Evolutionary conservation across 2,797 vertebrate species (phyloP).

Genomic region (Platyrinchus mystaceus): DNA sequence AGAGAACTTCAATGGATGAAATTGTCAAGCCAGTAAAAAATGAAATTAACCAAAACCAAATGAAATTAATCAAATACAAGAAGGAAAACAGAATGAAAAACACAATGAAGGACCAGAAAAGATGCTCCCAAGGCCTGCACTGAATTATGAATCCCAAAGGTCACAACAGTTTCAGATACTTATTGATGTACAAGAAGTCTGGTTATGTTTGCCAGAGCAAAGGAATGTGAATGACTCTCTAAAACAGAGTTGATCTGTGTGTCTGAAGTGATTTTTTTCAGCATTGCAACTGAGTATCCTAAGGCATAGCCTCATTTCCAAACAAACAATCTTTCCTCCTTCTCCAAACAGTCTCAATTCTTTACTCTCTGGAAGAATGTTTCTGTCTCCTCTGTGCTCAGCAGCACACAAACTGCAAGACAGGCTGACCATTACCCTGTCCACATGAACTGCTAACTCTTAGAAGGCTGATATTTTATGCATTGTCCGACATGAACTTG

Average conservation of each 20-base stretch:
- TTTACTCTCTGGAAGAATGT: neutral
- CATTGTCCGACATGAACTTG: neutral
- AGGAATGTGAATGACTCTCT: slow-evolving; percentile 25
- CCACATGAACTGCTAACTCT: neutral
- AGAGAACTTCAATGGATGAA: slow-evolving; percentile 27
- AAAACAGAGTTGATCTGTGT: neutral
- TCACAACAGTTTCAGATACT: slow-evolving; percentile 15
- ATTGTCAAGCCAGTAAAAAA: slow-evolving; percentile 29
- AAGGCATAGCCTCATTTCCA: slow-evolving; percentile 2
- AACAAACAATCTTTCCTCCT: slow-evolving; percentile 20
- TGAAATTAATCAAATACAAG: slow-evolving; percentile 30
- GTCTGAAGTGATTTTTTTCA: neutral
- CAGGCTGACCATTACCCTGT: neutral
- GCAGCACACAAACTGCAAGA: neutral
- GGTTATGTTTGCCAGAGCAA: neutral
- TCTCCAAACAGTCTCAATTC: slow-evolving; percentile 4
- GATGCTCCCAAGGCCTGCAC: neutral
- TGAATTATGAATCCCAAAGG: slow-evolving; percentile 29
- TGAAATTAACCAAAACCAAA: slow-evolving; percentile 55
- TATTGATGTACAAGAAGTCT: neutral
- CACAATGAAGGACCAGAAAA: neutral
- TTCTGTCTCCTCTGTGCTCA: neutral
- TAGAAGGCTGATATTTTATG: neutral
- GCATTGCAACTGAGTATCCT: neutral
- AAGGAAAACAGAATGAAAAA: slow-evolving; percentile 20